These are phyloP conservation scores for Boloria euphrosyne DNA, from an alignment of 2,888 invertebrate genomes.

Conservation along the genomic window DNA sequence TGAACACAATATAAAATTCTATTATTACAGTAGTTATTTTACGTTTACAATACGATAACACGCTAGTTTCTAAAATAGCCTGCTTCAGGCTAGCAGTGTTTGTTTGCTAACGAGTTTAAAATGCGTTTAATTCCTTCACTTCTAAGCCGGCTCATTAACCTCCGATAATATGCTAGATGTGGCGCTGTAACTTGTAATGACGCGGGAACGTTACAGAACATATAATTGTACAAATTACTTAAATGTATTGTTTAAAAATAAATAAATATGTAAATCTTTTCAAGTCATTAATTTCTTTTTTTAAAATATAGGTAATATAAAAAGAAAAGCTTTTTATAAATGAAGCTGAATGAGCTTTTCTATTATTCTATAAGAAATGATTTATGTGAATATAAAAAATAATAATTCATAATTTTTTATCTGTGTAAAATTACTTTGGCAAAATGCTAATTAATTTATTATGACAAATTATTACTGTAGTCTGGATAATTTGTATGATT, in stretches of 20 bases:
- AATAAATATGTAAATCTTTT: no score
- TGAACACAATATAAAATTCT: slow-evolving; percentile 16
- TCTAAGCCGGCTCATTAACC: slow-evolving; percentile 37
- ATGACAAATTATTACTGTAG: no score
- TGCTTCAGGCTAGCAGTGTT: slow-evolving; percentile 35
- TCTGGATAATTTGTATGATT: slow-evolving; percentile 2
- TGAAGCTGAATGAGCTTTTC: no score
- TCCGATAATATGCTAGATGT: slow-evolving; percentile 34
- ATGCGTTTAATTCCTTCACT: slow-evolving; percentile 38
- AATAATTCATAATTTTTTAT: no score
- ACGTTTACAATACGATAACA: slow-evolving; percentile 32
- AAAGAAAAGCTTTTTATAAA: no score
- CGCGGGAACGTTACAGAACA: slow-evolving; percentile 28
- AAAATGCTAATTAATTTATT: no score
- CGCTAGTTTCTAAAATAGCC: slow-evolving; percentile 36
- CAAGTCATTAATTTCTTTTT: no score
- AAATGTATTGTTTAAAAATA: no score
- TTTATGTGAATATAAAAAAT: no score
- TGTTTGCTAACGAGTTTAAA: slow-evolving; percentile 38
- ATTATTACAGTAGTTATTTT: slow-evolving; percentile 35
- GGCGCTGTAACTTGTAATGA: slow-evolving; percentile 28
- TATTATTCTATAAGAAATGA: no score
- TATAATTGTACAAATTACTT: background rate
- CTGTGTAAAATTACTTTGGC: no score
- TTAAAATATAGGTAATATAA: no score